Base-by-base conservation (phyloP, 2,888 invertebrate species). In the Unio delphinus region DNA sequence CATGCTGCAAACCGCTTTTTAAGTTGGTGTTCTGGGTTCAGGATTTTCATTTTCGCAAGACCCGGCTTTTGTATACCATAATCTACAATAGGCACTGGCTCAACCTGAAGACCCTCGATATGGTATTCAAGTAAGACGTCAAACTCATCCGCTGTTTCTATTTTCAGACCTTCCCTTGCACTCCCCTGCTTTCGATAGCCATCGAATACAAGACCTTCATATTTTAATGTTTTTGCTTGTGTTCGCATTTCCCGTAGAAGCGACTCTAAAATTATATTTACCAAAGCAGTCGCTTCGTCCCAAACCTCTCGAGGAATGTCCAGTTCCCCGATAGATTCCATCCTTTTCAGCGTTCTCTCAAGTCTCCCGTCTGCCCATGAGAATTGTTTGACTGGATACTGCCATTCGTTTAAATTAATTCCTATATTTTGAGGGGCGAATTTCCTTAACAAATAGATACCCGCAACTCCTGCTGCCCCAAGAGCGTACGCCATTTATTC, bases 161-260 rank as follows among this genome's bases (percentile, higher is more conserved):
- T 70, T 64, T 79, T 79, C 20, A 79, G 68, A 55, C 79, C 79
- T 26, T 79, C 75, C n/a, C 79, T 58, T n/a, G 76, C 57, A 59
- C 79, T 76, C n/a, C 76, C 79, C 59, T 79, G 76, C 4, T 69
- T 71, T 5, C 76, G 61, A 30, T 70, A 76, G 1, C 64, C 61
- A 28, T 73, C 67, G 17, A 75, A 64, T 34, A 61, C 23, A 15
- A 75, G 63, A 30, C 65, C 65, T 34, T 69, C 58, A 28, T 65
- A 75, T 3, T 62, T 60, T 11, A 45, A 45, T 45, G 45, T 11
- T 4, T 55, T 30, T 20, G 74, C 72, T 56, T 59, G 60, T 4
- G n/a, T 56, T n/a, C 54, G 45, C 56, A 72, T 34, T 55, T 69
- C 72, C 23, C 28, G 61, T 28, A 65, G 18, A 7, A 75, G 20